phyloP scores from a whole-genome alignment of 2,888 invertebrate species.

The Clostera curtula region DNA sequence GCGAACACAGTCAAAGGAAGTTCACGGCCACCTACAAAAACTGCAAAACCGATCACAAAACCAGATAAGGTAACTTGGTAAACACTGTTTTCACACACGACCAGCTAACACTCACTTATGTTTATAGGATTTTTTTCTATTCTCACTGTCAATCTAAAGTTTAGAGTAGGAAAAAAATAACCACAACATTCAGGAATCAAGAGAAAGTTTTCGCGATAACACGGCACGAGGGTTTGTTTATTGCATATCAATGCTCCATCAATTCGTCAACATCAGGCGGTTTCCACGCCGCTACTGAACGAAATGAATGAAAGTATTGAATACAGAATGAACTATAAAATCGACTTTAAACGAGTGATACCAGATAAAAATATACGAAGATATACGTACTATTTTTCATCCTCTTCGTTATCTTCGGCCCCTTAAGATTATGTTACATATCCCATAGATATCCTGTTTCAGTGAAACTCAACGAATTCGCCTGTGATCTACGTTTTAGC shows the following conservation, averaged over 20 bases:
- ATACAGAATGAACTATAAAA: slow-evolving; percentile 23
- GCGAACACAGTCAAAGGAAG: slow-evolving; percentile 45
- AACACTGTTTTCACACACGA: slow-evolving; percentile 44
- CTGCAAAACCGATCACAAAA: slow-evolving; percentile 37
- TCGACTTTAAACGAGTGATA: slow-evolving; percentile 23
- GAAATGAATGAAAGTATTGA: slow-evolving; percentile 23
- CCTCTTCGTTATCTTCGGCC: no score
- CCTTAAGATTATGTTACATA: no score
- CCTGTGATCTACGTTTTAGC: no score
- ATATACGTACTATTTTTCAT: no score
- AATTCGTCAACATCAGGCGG: slow-evolving; percentile 33
- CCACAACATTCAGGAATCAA: slow-evolving; percentile 16
- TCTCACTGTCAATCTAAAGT: slow-evolving; percentile 2
- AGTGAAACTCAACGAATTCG: no score
- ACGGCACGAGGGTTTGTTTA: slow-evolving; percentile 56
- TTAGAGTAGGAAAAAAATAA: slow-evolving; percentile 9
- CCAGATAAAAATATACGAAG: slow-evolving; percentile 3
- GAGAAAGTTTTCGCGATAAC: slow-evolving; percentile 48
- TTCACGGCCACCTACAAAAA: slow-evolving; percentile 48
- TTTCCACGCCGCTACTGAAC: slow-evolving; percentile 46
- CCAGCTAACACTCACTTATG: slow-evolving; percentile 7
- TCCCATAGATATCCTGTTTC: no score
- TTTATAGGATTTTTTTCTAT: slow-evolving; percentile 6
- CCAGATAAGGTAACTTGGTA: slow-evolving; percentile 50
- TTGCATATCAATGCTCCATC: slow-evolving; percentile 28